These are phyloP conservation scores for Steinernema khuongi DNA, from an alignment of 1,140 invertebrate genomes.

Conservation along the genomic window DNA sequence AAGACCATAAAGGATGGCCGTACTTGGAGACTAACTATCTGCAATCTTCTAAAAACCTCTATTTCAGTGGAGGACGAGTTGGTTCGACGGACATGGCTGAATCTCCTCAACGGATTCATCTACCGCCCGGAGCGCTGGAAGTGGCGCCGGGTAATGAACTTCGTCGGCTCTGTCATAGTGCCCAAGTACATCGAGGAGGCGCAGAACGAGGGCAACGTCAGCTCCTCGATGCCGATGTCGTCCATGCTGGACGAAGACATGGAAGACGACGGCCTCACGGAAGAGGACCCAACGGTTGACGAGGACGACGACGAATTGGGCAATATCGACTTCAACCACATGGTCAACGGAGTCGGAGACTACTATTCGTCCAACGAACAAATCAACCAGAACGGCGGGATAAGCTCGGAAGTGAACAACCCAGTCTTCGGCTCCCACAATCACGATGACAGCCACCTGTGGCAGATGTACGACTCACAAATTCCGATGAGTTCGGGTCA, in stretches of 20 bases:
- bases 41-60: not conserved
- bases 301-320: not conserved
- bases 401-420: not conserved
- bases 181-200: not conserved
- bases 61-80: not conserved
- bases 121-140: slow-evolving; percentile 3
- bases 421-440: not conserved
- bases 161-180: not conserved
- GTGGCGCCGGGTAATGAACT: not conserved
- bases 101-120: slow-evolving; percentile 9
- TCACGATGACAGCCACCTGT: not conserved
- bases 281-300: not conserved
- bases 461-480: slow-evolving; percentile 5
- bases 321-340: slow-evolving; percentile 1
- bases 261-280: not conserved
- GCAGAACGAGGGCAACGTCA: not conserved
- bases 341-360: not conserved
- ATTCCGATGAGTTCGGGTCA: not conserved
- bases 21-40: too few relatives aligned
- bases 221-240: not conserved
- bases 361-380: not conserved
- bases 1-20: too few relatives aligned
- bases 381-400: too few relatives aligned
- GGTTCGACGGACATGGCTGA: not conserved
- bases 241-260: not conserved